A percentile compares a stretch with the other conserved stretches of the same genome.
These are phyloP conservation scores for Lucilia cuprina DNA, from an alignment of 1,140 invertebrate species.

Conservation along the genomic window DNA sequence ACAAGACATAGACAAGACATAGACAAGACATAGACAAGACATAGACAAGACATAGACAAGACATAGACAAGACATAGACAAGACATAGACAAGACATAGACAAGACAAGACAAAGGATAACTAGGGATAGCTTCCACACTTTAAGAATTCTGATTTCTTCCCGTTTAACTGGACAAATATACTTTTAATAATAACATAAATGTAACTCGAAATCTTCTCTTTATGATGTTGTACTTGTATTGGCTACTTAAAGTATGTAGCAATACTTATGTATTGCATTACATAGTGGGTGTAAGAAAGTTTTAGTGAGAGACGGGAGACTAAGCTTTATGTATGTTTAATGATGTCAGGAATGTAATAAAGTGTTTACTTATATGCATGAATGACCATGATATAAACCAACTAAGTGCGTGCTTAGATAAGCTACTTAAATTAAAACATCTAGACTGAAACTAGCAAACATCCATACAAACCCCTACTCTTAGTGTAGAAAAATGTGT, in stretches of 20 bases:
- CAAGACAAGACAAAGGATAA: too few species aligned
- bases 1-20: too few species aligned
- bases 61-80: too few species aligned
- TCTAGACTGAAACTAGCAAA: neutral
- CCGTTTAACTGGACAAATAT: too few species aligned
- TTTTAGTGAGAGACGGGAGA: neutral
- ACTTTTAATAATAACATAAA: neutral
- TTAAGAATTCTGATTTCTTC: too few species aligned
- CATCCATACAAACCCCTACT: neutral
- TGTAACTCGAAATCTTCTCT: too few species aligned
- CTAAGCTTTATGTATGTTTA: neutral
- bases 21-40: too few species aligned
- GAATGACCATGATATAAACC: slow-evolving; percentile 6
- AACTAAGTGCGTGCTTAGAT: slow-evolving; percentile 6
- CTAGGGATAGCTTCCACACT: too few species aligned
- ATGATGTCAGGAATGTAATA: slow-evolving; percentile 6
- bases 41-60: too few species aligned
- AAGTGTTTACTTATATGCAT: slow-evolving; percentile 12
- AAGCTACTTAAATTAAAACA: slow-evolving; percentile 8
- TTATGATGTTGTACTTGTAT: neutral
- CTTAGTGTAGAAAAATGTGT: too few species aligned
- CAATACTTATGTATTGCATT: too few species aligned
- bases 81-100: too few species aligned
- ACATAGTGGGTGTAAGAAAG: neutral
- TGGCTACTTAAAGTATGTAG: neutral